A percentile compares a stretch with the other conserved stretches of the same genome.
Conservation (phyloP, 1,140 invertebrate species). For the Drosophila leontia region DNA sequence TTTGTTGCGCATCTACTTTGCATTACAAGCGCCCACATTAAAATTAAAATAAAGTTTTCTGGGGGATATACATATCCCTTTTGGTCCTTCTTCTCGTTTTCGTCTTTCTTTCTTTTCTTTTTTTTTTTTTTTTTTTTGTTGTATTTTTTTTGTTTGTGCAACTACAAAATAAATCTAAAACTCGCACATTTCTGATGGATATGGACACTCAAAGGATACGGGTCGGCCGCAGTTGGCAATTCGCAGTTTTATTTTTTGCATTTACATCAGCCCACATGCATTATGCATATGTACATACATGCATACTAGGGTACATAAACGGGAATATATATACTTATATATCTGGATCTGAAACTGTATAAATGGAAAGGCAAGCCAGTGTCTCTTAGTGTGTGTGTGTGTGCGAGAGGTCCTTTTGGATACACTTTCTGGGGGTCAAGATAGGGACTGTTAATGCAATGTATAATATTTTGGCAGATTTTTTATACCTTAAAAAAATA, state of each 20-base stretch:
- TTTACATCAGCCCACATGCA: slow-evolving; percentile 80
- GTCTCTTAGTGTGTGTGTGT: background rate
- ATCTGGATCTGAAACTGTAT: slow-evolving; percentile 15
- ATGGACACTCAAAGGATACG: slow-evolving; percentile 58
- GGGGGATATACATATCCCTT: slow-evolving; percentile 29
- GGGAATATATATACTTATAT: slow-evolving; percentile 12
- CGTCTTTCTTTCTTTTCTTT: slow-evolving; percentile 1
- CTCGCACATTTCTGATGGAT: slow-evolving; percentile 79
- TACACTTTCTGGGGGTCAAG: slow-evolving; percentile 10
- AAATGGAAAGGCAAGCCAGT: slow-evolving; percentile 10
- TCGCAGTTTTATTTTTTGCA: slow-evolving; percentile 78
- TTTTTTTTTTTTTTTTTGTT: too few species aligned
- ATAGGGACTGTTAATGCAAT: background rate
- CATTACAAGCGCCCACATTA: slow-evolving; percentile 78
- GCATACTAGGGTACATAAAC: slow-evolving; percentile 20
- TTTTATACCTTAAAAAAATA: background rate
- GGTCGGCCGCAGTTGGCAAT: slow-evolving; percentile 73
- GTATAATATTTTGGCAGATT: background rate
- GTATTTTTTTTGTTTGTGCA: slow-evolving; percentile 35
- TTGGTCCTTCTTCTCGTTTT: slow-evolving; percentile 6
- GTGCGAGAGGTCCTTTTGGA: slow-evolving; percentile 7
- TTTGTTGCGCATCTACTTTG: slow-evolving; percentile 63
- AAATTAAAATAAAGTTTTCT: slow-evolving; percentile 80
- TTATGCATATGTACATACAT: slow-evolving; percentile 57
- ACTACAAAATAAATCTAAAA: slow-evolving; percentile 83